Base-by-base conservation (phyloP, 1,140 invertebrate species). In the Megalopta genalis region DNA sequence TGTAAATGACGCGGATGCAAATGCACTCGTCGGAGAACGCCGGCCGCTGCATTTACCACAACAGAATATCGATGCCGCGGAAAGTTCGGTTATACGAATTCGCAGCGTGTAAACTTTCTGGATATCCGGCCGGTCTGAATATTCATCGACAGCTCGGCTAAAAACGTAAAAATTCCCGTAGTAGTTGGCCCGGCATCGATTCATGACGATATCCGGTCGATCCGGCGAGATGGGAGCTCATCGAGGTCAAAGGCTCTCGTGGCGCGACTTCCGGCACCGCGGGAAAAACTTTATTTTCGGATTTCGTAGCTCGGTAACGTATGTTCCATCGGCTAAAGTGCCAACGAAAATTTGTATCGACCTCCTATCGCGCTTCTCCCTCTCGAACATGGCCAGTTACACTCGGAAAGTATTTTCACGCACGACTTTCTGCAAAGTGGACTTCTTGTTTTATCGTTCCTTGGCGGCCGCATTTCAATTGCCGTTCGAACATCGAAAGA, bases 51-150 rank as follows among this genome's bases (percentile, higher is more conserved):
- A 25, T 78, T 78, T 72, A 72, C 76, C 76, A 59, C 76, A 78
- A 78, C 76, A 78, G 76, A 78, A 78, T 78, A 78, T 78, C 76
- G 68, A 78, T 78, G 76, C 37, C 46, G 42, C n/a, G 59, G 54
- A 78, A 78, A 71, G 68, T 78, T 78, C 54, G 57, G 60, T 42
- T 42, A 57, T 78, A 72, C 68, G 76, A 72, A 72, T 78, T 52
- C 59, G 32, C 60, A 21, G 76, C 18, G 68, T 18, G 52, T 72
- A 64, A 78, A 72, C 76, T 78, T 78, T 78, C 66, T 37, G 65
- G 65, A 60, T 68, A 76, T 42, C 65, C 65, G 46, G 1, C 6
- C 49, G 63, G 4, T 46, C 27, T 77, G 75, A 77, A 77, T 77
- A 77, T 77, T 77, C 75, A 77, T 63, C 37, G 74, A 46, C n/a